These are phyloP conservation scores for Patella depressa DNA, from an alignment of 2,888 invertebrate genomes.

Conservation along the genomic window DNA sequence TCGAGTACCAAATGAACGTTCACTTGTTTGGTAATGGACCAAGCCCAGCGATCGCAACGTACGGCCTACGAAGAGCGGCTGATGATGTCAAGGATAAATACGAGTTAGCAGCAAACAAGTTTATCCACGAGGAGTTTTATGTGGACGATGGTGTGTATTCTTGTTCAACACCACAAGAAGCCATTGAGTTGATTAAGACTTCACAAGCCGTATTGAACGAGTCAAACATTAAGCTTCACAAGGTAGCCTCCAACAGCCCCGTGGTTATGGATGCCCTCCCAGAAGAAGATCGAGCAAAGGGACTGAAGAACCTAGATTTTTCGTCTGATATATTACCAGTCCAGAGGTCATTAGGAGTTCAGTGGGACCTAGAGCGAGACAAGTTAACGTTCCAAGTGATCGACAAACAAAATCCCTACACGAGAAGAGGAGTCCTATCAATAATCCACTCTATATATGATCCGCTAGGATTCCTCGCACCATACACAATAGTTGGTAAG, in stretches of 20 bases:
- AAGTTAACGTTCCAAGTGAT: background rate
- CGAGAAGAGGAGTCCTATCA: slow-evolving; percentile 14
- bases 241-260: background rate
- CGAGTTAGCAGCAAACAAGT: slow-evolving; percentile 22
- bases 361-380: slow-evolving; percentile 1
- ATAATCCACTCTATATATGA: slow-evolving; percentile 13
- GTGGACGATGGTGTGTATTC: slow-evolving; percentile 33
- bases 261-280: background rate
- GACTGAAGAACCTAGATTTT: background rate
- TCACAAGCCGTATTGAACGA: background rate
- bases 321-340: background rate
- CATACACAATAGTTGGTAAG: slow-evolving; percentile 3
- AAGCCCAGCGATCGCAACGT: slow-evolving; percentile 26
- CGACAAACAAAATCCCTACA: slow-evolving; percentile 5
- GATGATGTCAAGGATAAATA: slow-evolving; percentile 15
- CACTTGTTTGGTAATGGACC: slow-evolving; percentile 31
- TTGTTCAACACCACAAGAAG: slow-evolving; percentile 14
- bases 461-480: slow-evolving; percentile 13
- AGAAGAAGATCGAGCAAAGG: background rate
- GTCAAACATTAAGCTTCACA: background rate
- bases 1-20: slow-evolving; percentile 30
- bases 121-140: slow-evolving; percentile 30
- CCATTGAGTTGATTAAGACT: slow-evolving; percentile 1
- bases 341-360: background rate
- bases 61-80: slow-evolving; percentile 24